Evolutionary conservation across 2,113 vertebrate species (phyloP).

Genomic region (Edolisoma coerulescens): DNA sequence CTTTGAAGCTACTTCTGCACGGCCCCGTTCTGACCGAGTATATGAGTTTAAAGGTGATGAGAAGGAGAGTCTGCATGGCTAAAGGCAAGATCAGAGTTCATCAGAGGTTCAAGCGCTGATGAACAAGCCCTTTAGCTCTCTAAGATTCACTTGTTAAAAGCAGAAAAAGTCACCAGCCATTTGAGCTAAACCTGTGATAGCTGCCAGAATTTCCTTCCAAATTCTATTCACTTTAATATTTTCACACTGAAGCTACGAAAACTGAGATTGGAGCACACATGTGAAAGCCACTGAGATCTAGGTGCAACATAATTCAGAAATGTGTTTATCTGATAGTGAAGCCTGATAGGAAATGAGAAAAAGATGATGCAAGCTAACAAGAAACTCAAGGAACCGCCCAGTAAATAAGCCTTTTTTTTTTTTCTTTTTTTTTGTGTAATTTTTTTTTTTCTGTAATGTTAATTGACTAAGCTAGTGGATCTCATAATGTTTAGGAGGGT

Average conservation of each 20-base stretch:
- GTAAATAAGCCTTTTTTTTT: not conserved
- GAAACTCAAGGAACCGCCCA: not conserved
- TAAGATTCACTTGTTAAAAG: not conserved
- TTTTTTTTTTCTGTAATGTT: not conserved
- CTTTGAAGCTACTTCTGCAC: not conserved
- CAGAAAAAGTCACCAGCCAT: not conserved
- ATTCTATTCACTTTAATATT: not conserved
- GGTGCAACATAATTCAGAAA: not conserved
- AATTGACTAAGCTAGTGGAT: not conserved
- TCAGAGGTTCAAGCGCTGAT: constrained; percentile 1
- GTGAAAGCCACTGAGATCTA: not conserved
- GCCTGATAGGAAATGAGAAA: not conserved
- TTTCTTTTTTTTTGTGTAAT: too few species aligned
- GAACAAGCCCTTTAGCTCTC: not conserved
- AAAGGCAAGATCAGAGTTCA: not conserved
- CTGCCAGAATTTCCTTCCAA: not conserved
- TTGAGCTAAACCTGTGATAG: not conserved
- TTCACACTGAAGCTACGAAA: not conserved
- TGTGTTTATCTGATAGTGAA: not conserved
- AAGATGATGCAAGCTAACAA: not conserved
- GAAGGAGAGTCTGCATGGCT: not conserved
- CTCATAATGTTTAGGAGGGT: not conserved
- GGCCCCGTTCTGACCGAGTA: not conserved
- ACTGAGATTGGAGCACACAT: not conserved
- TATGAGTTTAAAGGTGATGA: not conserved